Evolutionary conservation across 2,797 vertebrate genomes (phyloP), one percentile per base, ranked within the genome.

Genomic region (Gouania willdenowi): DNA sequence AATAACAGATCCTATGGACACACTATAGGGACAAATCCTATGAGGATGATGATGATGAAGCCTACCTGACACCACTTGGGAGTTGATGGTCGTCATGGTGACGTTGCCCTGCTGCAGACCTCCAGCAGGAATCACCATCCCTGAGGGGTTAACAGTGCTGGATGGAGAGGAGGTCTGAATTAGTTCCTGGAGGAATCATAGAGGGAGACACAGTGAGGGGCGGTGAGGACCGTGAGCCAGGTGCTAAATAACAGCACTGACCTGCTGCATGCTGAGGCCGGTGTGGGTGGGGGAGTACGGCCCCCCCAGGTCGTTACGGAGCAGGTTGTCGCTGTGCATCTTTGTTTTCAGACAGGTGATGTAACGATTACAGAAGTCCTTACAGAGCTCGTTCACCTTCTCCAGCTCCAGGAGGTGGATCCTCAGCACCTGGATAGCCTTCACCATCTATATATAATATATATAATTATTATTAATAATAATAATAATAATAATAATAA

Each of bases 371-470:
- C 96, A 99, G 52, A 99, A 99, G 84, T 99, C 96, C 83, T 99
- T 98, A 86, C 96, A 99, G 81, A 99, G 88, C 77, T 99, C 96
- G 4, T 97, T 98, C 81, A 99, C 96, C 78, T 99, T 99, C 88
- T 99, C 96, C 72, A 99, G 47, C 73, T 99, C 96, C 66, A 99
- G 75, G 15, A 99, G 88, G 81, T 99, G 96, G 82, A 99, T 99
- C 66, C 96, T 88, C 76, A 99, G 77, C 60, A 99, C 96, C 84
- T 99, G 96, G 67, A 99, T 98, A 0, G 96, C 96, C 75, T 99
- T 99, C 53, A 99, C 95, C 95, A 99, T 99, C 96, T 98, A 12
- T n/a, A n/a, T n/a, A n/a, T n/a, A n/a, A n/a, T n/a, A n/a, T n/a
- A n/a, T n/a, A n/a, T n/a, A n/a, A n/a, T n/a, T n/a, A n/a, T n/a